Base-by-base conservation (phyloP, 2,113 vertebrate genomes). In the Gallinago jamesoni region DNA sequence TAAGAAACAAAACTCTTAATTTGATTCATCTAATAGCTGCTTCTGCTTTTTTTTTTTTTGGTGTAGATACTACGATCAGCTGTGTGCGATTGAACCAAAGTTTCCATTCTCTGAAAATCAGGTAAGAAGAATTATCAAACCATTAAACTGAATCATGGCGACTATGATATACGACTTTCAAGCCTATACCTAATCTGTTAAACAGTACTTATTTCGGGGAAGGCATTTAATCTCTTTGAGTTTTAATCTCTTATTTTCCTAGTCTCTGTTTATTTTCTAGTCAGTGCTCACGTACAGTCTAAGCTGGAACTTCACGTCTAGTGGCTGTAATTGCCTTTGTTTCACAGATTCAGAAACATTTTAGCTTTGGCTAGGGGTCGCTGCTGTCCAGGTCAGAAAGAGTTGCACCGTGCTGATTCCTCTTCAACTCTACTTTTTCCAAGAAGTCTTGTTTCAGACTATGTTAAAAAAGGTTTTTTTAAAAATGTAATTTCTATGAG, bases 51-150 rank as follows among this genome's bases (percentile, higher is more conserved):
- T 95, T 52, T 91, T 55, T 23, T 50, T 23, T 50, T 23, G 7
- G 21, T 53, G 10, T 97, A 99, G 99, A 96, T 99, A 99, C 93
- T 99, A 99, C 93, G 99, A 99, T 97, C 99, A 99, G 55, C 98
- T 99, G 62, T 99, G 99, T 98, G 95, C 99, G 52, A 98, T 99
- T 62, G 99, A 99, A 94, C 98, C 99, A 63, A 99, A 99, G 97
- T 99, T 99, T 95, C 99, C 99, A 66, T 99, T 99, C 98, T 98
- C 98, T 95, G 99, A 99, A 98, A 99, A 99, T 96, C 99, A 99
- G 98, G 99, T 99, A 98, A 98, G 97, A 60, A 14, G 20, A 52
- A 13, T 47, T 31, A 21, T 8, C 48, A 64, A 53, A 45, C 10
- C 9, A 28, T 27, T 64, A 39, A 43, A 81, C 23, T 39, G 70